Conservation (phyloP, 2,888 invertebrate genomes). For the Rhabditophanes sp. region DNA sequence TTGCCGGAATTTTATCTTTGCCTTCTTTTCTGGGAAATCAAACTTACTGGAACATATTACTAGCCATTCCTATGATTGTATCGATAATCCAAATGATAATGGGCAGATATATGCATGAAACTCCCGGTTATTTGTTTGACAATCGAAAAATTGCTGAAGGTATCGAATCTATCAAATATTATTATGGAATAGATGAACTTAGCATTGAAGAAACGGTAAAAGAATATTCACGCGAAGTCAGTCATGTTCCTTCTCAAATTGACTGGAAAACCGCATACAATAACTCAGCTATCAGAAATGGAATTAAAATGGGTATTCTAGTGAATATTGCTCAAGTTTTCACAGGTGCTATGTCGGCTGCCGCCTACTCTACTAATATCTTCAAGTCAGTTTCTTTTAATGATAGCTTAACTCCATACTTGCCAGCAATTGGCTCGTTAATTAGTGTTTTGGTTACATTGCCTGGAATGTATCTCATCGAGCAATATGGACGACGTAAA, state of each 20-base stretch:
- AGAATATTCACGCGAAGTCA: slow-evolving; percentile 26
- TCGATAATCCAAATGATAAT: slow-evolving; percentile 12
- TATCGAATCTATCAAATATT: slow-evolving; percentile 22
- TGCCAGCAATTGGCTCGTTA: slow-evolving; percentile 28
- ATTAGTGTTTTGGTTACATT: slow-evolving; percentile 30
- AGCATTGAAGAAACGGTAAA: slow-evolving; percentile 25
- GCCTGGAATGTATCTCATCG: slow-evolving; percentile 31
- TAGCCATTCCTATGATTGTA: slow-evolving; percentile 20
- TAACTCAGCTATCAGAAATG: slow-evolving; percentile 14
- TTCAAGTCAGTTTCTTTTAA: slow-evolving; percentile 30
- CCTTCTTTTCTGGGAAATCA: slow-evolving; percentile 24
- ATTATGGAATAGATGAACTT: slow-evolving; percentile 20
- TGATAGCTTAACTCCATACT: slow-evolving; percentile 21
- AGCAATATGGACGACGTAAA: slow-evolving; percentile 26
- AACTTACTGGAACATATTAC: slow-evolving; percentile 22
- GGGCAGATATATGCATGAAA: slow-evolving; percentile 21
- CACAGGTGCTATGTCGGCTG: slow-evolving; percentile 32
- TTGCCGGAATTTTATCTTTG: slow-evolving; percentile 30
- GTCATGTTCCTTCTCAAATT: slow-evolving; percentile 23
- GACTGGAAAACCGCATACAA: slow-evolving; percentile 14
- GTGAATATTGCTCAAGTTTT: slow-evolving; percentile 31
- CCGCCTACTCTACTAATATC: slow-evolving; percentile 36
- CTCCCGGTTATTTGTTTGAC: slow-evolving; percentile 26
- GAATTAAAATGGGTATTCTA: slow-evolving; percentile 26
- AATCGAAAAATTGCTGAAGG: slow-evolving; percentile 19